Evolutionary conservation across 35 echinoderm and acorn worm genomes (phyloP), one percentile per base, ranked within the genome.

Genomic region (Hemicentrotus pulcherrimus): DNA sequence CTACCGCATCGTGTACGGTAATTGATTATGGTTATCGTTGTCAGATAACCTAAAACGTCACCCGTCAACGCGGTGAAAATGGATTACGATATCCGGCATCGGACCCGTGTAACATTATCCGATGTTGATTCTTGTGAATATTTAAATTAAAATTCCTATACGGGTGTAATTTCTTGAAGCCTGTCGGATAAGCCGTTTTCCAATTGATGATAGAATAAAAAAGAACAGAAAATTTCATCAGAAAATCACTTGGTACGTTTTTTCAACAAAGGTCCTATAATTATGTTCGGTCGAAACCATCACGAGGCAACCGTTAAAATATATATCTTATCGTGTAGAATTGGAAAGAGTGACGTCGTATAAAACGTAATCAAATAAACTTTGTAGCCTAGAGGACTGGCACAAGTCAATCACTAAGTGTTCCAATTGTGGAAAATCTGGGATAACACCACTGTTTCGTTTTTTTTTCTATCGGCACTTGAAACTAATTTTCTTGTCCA

Each of bases 11-110:
- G 31, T 33, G 86, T 33, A 90, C 88, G 88, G 45, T 90, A 90
- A 90, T 90, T 90, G 88, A 90, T 90, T 45, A 33, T 28, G 88
- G 88, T 90, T 32, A 90, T 90, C 88, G 9, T 90, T 90, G 88
- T 47, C 88, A 47, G 31, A 90, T 90, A 90, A 47, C 46, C 14
- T 22, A 47, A 47, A 33, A 47, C 31, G 88, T 18, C 32, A 45
- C 88, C 32, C 46, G 31, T 90, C 88, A 90, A 90, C 88, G 46
- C 88, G 12, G 88, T 5, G 2, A 24, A 90, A 90, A 90, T 90
- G 46, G 88, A 90, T 47, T 22, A 13, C 46, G 33, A 90, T 90
- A 45, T 90, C 32, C 88, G 88, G 33, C 10, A 45, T 41, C 88
- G 12, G 32, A 6, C 46, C 88, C 88, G 31, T 19, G 88, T 90